Evolutionary conservation across 2,888 invertebrate species (phyloP).

Genomic region (Caenorhabditis wallacei): DNA sequence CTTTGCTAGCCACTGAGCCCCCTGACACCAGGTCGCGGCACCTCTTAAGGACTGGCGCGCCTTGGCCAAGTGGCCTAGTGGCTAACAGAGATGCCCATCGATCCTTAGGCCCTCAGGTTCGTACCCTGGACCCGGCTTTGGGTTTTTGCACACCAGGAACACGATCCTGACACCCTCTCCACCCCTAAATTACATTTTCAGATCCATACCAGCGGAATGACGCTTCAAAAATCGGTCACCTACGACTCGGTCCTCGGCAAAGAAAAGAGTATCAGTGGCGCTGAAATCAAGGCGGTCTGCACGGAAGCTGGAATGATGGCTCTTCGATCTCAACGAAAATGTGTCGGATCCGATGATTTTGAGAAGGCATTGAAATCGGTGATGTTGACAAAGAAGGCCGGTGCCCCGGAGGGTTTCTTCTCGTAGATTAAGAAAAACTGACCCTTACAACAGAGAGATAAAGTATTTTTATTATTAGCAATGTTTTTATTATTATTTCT

Average conservation of each 20-base stretch:
- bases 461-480: neutral
- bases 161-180: too few species aligned
- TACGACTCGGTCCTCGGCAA: conserved; percentile 72
- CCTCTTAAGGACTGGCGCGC: too few species aligned
- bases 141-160: too few species aligned
- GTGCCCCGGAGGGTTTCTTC: conserved; percentile 71
- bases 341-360: conserved; percentile 67
- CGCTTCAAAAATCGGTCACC: conserved; percentile 70
- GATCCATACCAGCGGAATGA: conserved; percentile 72
- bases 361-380: conserved; percentile 69
- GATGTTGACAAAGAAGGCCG: conserved; percentile 68
- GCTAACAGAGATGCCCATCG: too few species aligned
- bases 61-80: too few species aligned
- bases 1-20: too few species aligned
- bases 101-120: too few species aligned
- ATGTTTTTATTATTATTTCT: conserved; percentile 32
- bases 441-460: neutral
- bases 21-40: too few species aligned
- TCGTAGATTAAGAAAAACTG: conserved; percentile 36
- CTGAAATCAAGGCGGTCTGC: conserved; percentile 77
- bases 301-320: conserved; percentile 78
- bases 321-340: conserved; percentile 73
- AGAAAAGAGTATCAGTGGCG: conserved; percentile 74
- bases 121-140: too few species aligned
- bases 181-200: conserved; percentile 23